Conservation (phyloP, 2,797 vertebrate genomes). For the Hypotaenidia philippensis region DNA sequence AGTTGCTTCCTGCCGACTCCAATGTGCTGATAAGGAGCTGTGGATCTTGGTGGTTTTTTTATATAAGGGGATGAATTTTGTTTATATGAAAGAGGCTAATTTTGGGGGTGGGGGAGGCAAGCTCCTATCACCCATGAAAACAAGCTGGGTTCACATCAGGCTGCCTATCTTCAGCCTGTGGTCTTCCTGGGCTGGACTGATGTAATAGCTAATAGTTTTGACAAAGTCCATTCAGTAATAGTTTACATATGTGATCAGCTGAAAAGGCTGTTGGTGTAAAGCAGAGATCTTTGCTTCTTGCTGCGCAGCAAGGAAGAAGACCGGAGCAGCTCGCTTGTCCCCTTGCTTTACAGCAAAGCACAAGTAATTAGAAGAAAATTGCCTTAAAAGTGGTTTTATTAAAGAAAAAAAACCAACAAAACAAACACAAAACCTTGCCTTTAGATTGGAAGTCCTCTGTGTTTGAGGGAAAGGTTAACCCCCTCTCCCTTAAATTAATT, state of each 20-base stretch:
- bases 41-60: slow-evolving; percentile 50
- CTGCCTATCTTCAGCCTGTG: not conserved
- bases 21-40: slow-evolving; percentile 48
- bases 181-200: not conserved
- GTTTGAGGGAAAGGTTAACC: not conserved
- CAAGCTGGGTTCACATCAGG: not conserved
- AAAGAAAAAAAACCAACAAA: not conserved
- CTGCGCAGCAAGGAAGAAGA: not conserved
- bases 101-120: slow-evolving; percentile 1
- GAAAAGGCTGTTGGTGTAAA: slow-evolving; percentile 16
- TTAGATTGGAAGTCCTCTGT: not conserved
- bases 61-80: not conserved
- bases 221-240: not conserved
- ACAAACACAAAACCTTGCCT: rapidly evolving
- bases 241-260: not conserved
- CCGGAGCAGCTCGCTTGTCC: not conserved
- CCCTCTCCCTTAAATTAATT: not conserved
- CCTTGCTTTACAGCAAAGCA: not conserved
- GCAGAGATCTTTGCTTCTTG: not conserved
- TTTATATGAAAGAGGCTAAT: slow-evolving; percentile 21
- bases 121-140: not conserved
- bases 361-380: not conserved
- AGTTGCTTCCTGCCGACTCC: slow-evolving; percentile 53
- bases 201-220: not conserved
- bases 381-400: not conserved